Evolutionary conservation across 2,888 invertebrate genomes (phyloP).

Genomic region (Lepas anatifera): DNA sequence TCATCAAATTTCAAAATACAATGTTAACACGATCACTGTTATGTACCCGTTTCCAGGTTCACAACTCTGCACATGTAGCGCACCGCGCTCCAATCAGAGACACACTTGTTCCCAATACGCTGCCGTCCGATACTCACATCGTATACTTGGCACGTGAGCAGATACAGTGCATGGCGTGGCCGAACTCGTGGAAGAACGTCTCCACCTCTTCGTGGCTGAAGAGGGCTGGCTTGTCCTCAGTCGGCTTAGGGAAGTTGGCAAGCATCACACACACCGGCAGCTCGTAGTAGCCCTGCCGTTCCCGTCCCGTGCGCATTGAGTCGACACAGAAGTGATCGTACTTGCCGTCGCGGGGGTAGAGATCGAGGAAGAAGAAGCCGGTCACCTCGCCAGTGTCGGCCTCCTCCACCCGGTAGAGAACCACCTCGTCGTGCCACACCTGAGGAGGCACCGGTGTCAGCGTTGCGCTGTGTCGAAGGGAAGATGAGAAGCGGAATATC

Average conservation of each 20-base stretch:
- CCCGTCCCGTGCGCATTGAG: constrained; percentile 31
- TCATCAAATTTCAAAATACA: too few species aligned
- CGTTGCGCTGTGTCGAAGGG: too few species aligned
- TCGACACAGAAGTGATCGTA: constrained; percentile 40
- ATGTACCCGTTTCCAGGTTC: too few species aligned
- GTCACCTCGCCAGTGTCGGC: constrained; percentile 30
- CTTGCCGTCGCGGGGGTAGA: constrained; percentile 40
- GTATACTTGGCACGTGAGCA: constrained; percentile 36
- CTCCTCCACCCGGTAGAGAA: constrained; percentile 38
- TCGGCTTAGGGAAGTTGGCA: constrained; percentile 40
- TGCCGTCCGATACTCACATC: constrained; percentile 21
- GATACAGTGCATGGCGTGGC: constrained; percentile 42
- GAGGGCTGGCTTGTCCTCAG: constrained; percentile 36
- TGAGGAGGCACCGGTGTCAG: too few species aligned
- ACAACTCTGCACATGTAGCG: too few species aligned
- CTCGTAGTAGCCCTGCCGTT: constrained; percentile 25
- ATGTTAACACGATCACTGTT: too few species aligned
- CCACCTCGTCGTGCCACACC: constrained; percentile 38
- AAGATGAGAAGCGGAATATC: too few species aligned
- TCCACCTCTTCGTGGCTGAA: constrained; percentile 40
- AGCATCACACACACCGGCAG: constrained; percentile 39
- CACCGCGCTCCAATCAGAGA: too few species aligned
- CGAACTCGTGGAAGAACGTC: constrained; percentile 43
- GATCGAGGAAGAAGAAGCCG: constrained; percentile 40
- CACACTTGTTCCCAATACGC: too few species aligned